Evolutionary conservation across 2,888 invertebrate species (phyloP).

Genomic region (Trisateles emortualis): DNA sequence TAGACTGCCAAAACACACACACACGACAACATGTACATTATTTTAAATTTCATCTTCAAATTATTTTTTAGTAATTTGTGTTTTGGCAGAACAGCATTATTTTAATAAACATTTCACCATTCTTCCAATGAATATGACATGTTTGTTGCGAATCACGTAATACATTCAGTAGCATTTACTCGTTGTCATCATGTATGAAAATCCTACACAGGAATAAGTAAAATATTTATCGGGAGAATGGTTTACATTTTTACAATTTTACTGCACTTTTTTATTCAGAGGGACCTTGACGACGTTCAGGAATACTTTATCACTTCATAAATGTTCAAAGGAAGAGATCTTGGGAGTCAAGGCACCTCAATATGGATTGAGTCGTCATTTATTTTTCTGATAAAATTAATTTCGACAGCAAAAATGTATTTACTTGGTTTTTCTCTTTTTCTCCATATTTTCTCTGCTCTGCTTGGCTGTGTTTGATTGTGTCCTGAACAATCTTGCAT

Average conservation of each 20-base stretch:
- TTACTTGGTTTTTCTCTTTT: conserved; percentile 92
- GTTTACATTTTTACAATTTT: conserved; percentile 76
- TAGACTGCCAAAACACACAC: conserved; percentile 83
- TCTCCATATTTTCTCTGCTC: conserved; percentile 93
- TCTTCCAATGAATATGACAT: conserved; percentile 64
- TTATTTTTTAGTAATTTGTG: conserved; percentile 61
- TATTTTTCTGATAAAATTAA: conserved; percentile 84
- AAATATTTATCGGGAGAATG: conserved; percentile 66
- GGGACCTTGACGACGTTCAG: conserved; percentile 73
- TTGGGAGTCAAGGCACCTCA: conserved; percentile 80
- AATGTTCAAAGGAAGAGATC: conserved; percentile 29
- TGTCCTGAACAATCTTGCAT: conserved; percentile 92
- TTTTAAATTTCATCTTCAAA: conserved; percentile 34
- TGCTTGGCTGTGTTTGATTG: conserved; percentile 95
- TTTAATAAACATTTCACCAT: conserved; percentile 62
- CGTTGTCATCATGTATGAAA: neutral
- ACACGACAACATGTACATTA: conserved; percentile 47
- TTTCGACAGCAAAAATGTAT: conserved; percentile 88
- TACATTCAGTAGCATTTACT: neutral
- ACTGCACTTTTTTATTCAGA: conserved; percentile 82
- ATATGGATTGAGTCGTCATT: conserved; percentile 81
- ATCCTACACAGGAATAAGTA: neutral
- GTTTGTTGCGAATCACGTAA: conserved; percentile 1
- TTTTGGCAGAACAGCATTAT: conserved; percentile 83
- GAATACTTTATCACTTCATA: conserved; percentile 37